Conservation (phyloP, 2,797 vertebrate species). For the Amazonetta brasiliensis region DNA sequence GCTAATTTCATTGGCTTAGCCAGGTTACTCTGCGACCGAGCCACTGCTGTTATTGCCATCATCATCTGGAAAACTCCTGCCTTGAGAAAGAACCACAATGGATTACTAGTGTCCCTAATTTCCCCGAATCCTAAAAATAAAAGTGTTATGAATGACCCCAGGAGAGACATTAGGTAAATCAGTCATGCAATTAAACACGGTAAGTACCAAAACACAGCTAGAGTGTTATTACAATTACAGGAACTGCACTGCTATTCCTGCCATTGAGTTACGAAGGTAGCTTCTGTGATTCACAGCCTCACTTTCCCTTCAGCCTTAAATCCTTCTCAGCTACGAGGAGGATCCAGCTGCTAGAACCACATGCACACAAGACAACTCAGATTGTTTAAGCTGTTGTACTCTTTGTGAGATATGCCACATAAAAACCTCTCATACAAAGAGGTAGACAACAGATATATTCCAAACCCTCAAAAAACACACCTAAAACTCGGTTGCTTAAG, state of each 20-base stretch:
- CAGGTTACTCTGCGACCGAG: neutral
- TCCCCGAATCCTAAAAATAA: slow-evolving; percentile 51
- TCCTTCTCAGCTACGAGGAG: too few relatives aligned
- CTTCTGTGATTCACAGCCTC: neutral
- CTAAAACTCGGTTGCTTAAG: fast-evolving
- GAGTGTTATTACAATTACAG: slow-evolving; percentile 37
- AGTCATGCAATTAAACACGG: slow-evolving; percentile 23
- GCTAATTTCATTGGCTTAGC: neutral
- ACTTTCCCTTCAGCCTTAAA: neutral
- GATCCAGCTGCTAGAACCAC: neutral
- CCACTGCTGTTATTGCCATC: neutral
- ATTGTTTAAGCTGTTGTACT: neutral
- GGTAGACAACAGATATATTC: neutral
- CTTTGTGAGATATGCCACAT: fast-evolving
- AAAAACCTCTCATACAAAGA: neutral
- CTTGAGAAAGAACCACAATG: neutral
- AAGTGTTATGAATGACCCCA: slow-evolving; percentile 37
- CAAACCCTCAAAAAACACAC: neutral
- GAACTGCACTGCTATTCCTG: slow-evolving; percentile 44
- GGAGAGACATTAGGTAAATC: slow-evolving; percentile 40
- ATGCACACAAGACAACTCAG: neutral
- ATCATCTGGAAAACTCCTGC: neutral
- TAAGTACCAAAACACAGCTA: neutral
- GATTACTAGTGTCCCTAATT: slow-evolving; percentile 1
- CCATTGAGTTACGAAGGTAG: neutral